A percentile compares a stretch with the other conserved stretches of the same genome.
phyloP scores from a whole-genome alignment of 2,113 vertebrate genomes.

The Lophotis ruficrista region DNA sequence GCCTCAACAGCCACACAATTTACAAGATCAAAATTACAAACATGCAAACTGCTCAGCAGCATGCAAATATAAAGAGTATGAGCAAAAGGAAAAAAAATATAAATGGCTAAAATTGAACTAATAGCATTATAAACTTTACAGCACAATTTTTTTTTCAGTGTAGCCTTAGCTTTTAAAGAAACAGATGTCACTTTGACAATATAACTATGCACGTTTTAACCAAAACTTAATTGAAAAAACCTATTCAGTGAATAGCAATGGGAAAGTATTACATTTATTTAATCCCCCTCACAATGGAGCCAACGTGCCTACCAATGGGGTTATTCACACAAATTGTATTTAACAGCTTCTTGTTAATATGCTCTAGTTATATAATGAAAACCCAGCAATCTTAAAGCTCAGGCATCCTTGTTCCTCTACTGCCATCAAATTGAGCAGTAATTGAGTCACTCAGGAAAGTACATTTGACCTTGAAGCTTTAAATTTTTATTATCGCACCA shows the following conservation, averaged over 20 bases:
- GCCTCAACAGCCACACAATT: not conserved
- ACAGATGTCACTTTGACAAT: constrained; percentile 45
- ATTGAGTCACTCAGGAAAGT: constrained; percentile 45
- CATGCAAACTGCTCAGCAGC: not conserved
- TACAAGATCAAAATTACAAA: not conserved
- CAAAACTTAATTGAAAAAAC: constrained; percentile 31
- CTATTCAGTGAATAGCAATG: constrained; percentile 42
- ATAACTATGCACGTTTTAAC: constrained; percentile 28
- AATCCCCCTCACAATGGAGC: constrained; percentile 41
- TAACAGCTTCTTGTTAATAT: constrained; percentile 72
- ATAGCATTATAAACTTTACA: not conserved
- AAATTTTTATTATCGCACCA: constrained; percentile 42
- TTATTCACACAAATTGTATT: constrained; percentile 65
- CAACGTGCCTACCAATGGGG: not conserved
- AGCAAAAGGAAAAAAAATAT: not conserved
- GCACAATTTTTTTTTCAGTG: not conserved
- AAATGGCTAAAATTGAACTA: not conserved
- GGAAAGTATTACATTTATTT: constrained; percentile 50
- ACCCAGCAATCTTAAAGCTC: constrained; percentile 46
- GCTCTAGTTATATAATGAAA: constrained; percentile 61
- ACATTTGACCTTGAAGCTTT: constrained; percentile 56
- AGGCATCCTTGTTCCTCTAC: constrained; percentile 43
- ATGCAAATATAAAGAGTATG: not conserved
- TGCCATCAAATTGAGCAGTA: constrained; percentile 56
- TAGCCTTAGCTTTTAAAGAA: constrained; percentile 12